Conservation (phyloP, 2,797 vertebrate genomes). For the Myripristis jacobus region DNA sequence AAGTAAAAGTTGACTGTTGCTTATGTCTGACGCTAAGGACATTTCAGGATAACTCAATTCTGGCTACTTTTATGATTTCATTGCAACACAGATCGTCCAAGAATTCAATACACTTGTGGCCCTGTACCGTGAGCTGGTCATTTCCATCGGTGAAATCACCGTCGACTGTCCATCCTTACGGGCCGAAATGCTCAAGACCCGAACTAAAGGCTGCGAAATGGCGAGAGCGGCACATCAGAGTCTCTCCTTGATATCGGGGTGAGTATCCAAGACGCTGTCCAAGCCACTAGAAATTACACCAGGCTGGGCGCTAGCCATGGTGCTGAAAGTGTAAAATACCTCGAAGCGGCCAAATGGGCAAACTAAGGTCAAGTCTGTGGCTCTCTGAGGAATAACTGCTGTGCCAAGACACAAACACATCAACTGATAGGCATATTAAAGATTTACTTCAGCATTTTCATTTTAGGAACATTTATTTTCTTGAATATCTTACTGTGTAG, state of each 20-base stretch:
- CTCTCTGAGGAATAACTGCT: constrained; percentile 31
- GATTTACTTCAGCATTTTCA: constrained; percentile 45
- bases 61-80: constrained; percentile 17
- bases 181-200: constrained; percentile 93
- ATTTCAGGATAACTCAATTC: constrained; percentile 1
- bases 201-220: constrained; percentile 95
- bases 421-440: neutral
- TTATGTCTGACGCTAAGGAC: neutral
- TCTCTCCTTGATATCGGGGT: constrained; percentile 96
- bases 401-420: constrained; percentile 46
- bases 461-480: constrained; percentile 26
- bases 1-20: constrained; percentile 9
- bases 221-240: constrained; percentile 94
- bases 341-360: neutral
- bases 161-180: constrained; percentile 91
- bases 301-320: neutral
- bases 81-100: constrained; percentile 93
- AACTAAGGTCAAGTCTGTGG: neutral
- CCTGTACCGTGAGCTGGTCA: constrained; percentile 95
- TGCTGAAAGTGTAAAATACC: constrained; percentile 1
- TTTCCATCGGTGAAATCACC: constrained; percentile 96
- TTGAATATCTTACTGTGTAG: constrained; percentile 38
- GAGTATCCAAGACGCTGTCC: constrained; percentile 65
- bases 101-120: constrained; percentile 99
- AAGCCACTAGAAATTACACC: constrained; percentile 43